Evolutionary conservation across 2,113 vertebrate genomes (phyloP), one percentile per base, ranked within the genome.

Genomic region (Gymnogyps californianus): DNA sequence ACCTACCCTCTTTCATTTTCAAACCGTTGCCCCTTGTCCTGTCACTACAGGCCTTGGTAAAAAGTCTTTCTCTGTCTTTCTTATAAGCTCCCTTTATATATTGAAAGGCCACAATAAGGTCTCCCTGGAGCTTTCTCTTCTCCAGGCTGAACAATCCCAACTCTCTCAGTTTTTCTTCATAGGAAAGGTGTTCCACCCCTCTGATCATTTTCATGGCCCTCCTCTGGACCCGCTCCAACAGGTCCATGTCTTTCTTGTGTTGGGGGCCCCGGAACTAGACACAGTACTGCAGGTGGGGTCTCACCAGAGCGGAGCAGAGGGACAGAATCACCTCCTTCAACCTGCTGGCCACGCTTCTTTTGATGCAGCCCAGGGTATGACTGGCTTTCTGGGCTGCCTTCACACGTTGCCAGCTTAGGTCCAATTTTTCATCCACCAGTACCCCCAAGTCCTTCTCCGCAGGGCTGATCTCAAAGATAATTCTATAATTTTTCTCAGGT

Each of bases 221-320:
- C 25, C 7, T n/a, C 44, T 59, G 44, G 31, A 66, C 22, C 7
- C 1, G 1, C 6, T 55, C 17, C 16, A 77, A 29, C 54, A 38
- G 29, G 3, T 47, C 32, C 1, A 5, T 52, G 19, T 65, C 31
- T 5, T 49, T 62, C 24, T 5, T 47, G 2, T 51, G 16, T 14
- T 57, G 14, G 1, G 9, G 29, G 1, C 34, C 4, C 20, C 13
- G 31, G 12, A 34, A 3, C 7, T 9, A 26, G 8, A 10, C 1
- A 2, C 32, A 52, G 8, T 17, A 5, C n/a, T 82, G 3, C 46
- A 28, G 31, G 15, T 67, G n/a, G 25, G 6, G 13, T 76, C 11
- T 87, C 32, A 58, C 4, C 1, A 61, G 28, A 57, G 12, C 4
- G 1, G 47, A 25, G 9, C 1, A 65, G n/a, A 34, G 7, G 16